A percentile compares a stretch with the other conserved stretches of the same genome.
Evolutionary conservation across 2,888 invertebrate species (phyloP).

Genomic region (Drosophila paramelanica): DNA sequence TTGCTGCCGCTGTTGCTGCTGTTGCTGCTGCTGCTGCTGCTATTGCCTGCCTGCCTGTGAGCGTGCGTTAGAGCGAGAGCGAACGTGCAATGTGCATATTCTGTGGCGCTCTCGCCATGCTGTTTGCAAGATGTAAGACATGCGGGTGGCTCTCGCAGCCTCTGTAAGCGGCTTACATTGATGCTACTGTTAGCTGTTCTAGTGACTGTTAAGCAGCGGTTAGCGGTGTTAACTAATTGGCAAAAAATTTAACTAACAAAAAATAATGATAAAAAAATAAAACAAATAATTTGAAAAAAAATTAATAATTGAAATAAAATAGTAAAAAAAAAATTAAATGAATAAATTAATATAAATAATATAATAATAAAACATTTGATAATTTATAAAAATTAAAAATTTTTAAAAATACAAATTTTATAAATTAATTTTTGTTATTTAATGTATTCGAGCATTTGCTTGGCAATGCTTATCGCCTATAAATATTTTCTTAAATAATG

Average conservation of each 20-base stretch:
- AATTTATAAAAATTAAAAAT: too few species aligned
- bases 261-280: not conserved
- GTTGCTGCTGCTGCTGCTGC: constrained; percentile 28
- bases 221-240: constrained; percentile 28
- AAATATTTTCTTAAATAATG: too few species aligned
- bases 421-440: too few species aligned
- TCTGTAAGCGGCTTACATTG: constrained; percentile 46
- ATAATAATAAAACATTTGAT: too few species aligned
- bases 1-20: constrained; percentile 4
- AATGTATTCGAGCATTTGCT: too few species aligned
- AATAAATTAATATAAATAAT: too few species aligned
- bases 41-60: constrained; percentile 20
- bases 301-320: too few species aligned
- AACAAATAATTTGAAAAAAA: too few species aligned
- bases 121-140: constrained; percentile 43
- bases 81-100: constrained; percentile 12
- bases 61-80: constrained; percentile 17
- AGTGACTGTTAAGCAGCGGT: constrained; percentile 21
- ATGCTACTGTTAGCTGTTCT: constrained; percentile 42
- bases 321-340: too few species aligned
- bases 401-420: too few species aligned
- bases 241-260: not conserved
- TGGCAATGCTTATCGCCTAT: too few species aligned
- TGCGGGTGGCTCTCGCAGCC: constrained; percentile 57
- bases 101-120: constrained; percentile 19